Conservation (phyloP, 92 coral and sea anemone genomes). For the Zoanthus solanderi region DNA sequence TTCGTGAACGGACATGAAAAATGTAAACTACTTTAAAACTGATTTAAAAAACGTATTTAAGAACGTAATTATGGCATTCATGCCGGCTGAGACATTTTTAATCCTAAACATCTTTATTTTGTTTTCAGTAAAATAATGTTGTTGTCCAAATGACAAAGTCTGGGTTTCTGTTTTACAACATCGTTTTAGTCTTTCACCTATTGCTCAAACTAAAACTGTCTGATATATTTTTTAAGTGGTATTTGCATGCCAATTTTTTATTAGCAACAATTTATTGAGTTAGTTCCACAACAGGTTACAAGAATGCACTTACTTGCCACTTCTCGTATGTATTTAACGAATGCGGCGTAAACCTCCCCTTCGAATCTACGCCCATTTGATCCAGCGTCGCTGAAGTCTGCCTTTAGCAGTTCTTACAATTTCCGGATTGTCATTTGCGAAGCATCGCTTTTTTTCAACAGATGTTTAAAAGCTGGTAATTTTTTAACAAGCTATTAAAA, state of each 20-base stretch:
- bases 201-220: too few relatives aligned
- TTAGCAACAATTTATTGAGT: background rate
- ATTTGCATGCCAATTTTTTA: background rate
- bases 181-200: too few relatives aligned
- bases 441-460: slow-evolving; percentile 33
- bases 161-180: background rate
- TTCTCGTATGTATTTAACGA: slow-evolving; percentile 13
- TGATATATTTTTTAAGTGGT: background rate
- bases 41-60: background rate
- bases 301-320: slow-evolving; percentile 16
- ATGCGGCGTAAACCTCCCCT: slow-evolving; percentile 38
- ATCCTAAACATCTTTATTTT: background rate
- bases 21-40: background rate
- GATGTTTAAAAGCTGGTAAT: slow-evolving; percentile 14
- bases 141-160: background rate
- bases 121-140: background rate
- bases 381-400: slow-evolving; percentile 51
- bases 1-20: background rate
- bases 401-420: slow-evolving; percentile 34
- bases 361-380: slow-evolving; percentile 37
- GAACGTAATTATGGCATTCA: background rate
- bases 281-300: background rate
- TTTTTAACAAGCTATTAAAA: slow-evolving; percentile 21
- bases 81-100: background rate
- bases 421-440: slow-evolving; percentile 11